These are phyloP conservation scores for Leucoraja erinaceus DNA, from an alignment of 2,113 vertebrate genomes.

Conservation along the genomic window DNA sequence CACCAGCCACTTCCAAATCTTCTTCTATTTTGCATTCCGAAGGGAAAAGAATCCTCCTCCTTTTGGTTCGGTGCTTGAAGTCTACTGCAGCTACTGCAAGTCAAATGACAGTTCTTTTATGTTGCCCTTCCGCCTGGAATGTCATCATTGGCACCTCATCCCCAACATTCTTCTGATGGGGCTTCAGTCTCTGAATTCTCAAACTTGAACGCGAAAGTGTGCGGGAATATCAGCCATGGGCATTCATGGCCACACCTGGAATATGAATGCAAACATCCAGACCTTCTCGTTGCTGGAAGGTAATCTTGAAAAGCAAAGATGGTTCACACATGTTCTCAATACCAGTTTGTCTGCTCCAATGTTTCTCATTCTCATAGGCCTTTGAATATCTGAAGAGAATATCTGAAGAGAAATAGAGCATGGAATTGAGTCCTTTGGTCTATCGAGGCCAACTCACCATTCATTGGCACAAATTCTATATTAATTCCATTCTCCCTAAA, in stretches of 20 bases:
- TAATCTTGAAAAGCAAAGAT: not conserved
- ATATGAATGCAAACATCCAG: not conserved
- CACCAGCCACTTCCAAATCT: not conserved
- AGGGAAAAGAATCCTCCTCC: not conserved
- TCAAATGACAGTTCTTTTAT: not conserved
- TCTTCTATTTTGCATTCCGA: not conserved
- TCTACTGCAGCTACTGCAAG: not conserved
- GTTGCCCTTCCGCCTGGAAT: not conserved
- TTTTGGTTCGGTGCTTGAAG: not conserved
- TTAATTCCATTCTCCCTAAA: too few species aligned
- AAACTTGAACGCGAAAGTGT: too few species aligned
- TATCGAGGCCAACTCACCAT: too few species aligned
- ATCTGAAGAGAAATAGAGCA: too few species aligned
- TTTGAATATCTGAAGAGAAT: too few species aligned
- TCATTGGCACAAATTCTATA: too few species aligned
- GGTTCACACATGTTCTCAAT: not conserved
- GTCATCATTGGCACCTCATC: not conserved
- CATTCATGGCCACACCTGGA: too few species aligned
- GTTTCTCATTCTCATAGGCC: not conserved
- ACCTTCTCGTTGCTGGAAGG: not conserved
- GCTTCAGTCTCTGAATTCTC: too few species aligned
- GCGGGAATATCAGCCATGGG: too few species aligned
- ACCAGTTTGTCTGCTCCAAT: not conserved
- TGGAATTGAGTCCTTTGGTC: too few species aligned
- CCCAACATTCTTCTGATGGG: not conserved